Evolutionary conservation across 2,888 invertebrate genomes (phyloP).

Genomic region (Acrobasis suavella): DNA sequence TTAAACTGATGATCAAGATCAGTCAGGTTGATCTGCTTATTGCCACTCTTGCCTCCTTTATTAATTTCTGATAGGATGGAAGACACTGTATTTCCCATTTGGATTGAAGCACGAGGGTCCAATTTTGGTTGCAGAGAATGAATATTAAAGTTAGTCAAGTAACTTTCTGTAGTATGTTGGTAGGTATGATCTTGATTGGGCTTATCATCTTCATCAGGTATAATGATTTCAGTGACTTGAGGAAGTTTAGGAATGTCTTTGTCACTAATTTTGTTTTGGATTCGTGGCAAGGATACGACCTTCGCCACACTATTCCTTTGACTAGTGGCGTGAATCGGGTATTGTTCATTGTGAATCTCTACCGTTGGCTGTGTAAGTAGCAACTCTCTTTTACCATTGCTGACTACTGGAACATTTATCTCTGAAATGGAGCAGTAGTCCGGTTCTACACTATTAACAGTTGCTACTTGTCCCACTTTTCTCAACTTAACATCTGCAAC

Average conservation of each 20-base stretch:
- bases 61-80: slow-evolving; percentile 83
- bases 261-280: slow-evolving; percentile 75
- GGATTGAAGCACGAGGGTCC: slow-evolving; percentile 79
- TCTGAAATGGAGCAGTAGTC: slow-evolving; percentile 91
- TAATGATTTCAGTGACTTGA: slow-evolving; percentile 88
- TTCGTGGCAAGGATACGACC: slow-evolving; percentile 70
- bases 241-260: slow-evolving; percentile 88
- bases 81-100: slow-evolving; percentile 84
- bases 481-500: slow-evolving; percentile 81
- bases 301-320: slow-evolving; percentile 74
- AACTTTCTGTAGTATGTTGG: slow-evolving; percentile 63
- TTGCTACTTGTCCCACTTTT: slow-evolving; percentile 79
- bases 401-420: slow-evolving; percentile 85
- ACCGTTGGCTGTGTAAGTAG: slow-evolving; percentile 79
- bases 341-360: slow-evolving; percentile 78
- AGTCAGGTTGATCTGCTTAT: slow-evolving; percentile 71
- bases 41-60: slow-evolving; percentile 71
- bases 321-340: slow-evolving; percentile 63
- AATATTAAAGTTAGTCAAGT: slow-evolving; percentile 67
- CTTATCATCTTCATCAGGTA: slow-evolving; percentile 84
- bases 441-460: slow-evolving; percentile 81
- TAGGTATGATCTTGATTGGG: slow-evolving; percentile 66
- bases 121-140: slow-evolving; percentile 73
- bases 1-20: slow-evolving; percentile 75
- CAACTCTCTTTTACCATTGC: slow-evolving; percentile 78